A percentile compares a stretch with the other conserved stretches of the same genome.
Conservation (phyloP, 2,888 invertebrate species). For the Luffia ferchaultella region DNA sequence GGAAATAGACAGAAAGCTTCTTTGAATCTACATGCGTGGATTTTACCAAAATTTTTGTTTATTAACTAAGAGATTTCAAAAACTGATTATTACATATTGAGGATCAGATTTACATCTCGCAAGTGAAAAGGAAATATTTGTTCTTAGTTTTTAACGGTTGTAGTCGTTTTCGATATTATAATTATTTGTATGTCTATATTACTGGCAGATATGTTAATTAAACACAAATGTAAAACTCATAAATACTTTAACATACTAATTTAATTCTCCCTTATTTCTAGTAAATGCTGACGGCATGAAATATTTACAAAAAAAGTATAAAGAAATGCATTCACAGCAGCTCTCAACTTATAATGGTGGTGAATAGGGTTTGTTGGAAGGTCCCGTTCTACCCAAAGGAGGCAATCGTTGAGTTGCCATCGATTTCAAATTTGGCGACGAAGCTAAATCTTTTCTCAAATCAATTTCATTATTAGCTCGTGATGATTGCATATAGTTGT, state of each 20-base stretch:
- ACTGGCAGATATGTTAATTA: not conserved
- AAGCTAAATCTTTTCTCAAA: conserved; percentile 29
- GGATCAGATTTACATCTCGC: no score
- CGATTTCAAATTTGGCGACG: conserved; percentile 26
- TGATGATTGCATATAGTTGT: conserved; percentile 26
- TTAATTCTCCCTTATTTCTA: not conserved
- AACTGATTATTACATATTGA: no score
- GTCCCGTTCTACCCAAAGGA: conserved; percentile 52
- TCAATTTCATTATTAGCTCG: conserved; percentile 24
- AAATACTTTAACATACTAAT: not conserved
- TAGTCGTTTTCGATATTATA: no score
- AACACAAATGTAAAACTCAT: not conserved
- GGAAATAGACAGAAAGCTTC: no score
- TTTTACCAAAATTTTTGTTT: no score
- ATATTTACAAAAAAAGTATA: not conserved
- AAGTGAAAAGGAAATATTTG: no score
- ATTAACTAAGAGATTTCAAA: no score
- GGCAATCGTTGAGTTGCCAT: conserved; percentile 33
- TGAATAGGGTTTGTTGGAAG: conserved; percentile 47
- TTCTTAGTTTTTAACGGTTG: no score
- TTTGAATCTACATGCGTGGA: no score
- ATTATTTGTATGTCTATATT: no score
- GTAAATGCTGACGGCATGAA: not conserved
- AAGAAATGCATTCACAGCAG: conserved; percentile 23
- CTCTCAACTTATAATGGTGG: conserved; percentile 44